Evolutionary conservation across 2,113 vertebrate genomes (phyloP).

Genomic region (Bambusicola thoracicus): DNA sequence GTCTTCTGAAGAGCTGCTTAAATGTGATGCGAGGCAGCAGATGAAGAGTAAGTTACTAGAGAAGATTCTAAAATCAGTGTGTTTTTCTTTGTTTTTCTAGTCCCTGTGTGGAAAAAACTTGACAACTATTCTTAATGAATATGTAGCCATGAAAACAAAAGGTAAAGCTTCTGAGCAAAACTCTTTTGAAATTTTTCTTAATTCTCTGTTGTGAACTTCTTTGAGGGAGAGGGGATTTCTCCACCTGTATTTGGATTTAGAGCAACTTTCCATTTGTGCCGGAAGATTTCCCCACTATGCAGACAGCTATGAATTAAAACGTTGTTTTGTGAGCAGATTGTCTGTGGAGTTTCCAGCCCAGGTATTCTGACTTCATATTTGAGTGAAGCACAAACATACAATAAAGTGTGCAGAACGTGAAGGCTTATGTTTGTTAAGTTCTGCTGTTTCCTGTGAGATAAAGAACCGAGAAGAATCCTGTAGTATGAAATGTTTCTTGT

Average conservation of each 20-base stretch:
- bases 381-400: not conserved
- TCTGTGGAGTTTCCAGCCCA: not conserved
- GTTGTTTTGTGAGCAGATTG: not conserved
- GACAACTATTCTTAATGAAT: conserved; percentile 95
- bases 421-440: not conserved
- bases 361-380: not conserved
- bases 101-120: conserved; percentile 97
- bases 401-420: not conserved
- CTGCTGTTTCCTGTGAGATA: not conserved
- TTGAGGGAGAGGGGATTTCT: not conserved
- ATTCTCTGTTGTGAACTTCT: not conserved
- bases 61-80: not conserved
- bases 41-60: not conserved
- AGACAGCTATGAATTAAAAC: not conserved
- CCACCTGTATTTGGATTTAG: not conserved
- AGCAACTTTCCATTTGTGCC: not conserved
- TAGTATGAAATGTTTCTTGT: not conserved
- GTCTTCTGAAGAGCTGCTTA: not conserved
- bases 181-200: not conserved
- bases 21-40: not conserved
- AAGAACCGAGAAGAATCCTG: not conserved
- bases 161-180: conserved; percentile 77
- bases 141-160: conserved; percentile 93
- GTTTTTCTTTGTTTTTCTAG: conserved; percentile 76
- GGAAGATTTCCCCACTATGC: not conserved